Base-by-base conservation (phyloP, 2,113 vertebrate species). In the Tychaedon coryphoeus region DNA sequence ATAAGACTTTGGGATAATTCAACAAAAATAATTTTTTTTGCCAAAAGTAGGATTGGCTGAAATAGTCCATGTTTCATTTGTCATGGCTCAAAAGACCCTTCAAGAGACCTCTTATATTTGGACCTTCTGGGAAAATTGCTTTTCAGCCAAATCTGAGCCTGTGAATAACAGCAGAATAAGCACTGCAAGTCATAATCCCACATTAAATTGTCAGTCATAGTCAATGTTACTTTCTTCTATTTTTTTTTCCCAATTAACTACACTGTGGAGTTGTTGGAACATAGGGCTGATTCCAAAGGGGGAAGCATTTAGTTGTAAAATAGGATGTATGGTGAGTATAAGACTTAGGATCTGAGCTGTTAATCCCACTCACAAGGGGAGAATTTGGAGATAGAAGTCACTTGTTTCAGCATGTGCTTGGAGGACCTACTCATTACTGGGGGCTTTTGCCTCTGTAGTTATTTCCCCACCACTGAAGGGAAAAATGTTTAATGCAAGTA, bases 191-290 rank as follows among this genome's bases (percentile, higher is more conserved):
- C 0, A 1, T 86, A 89, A 89, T 90, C 62, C 48, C 84, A 58
- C 84, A 85, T 82, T 75, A 82, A 82, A 70, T 69, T 95, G 87
- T 92, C 91, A 81, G 45, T 87, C 48, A 61, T 19, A 70, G 71
- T 51, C 75, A 50, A 4, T 28, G 82, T 80, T 57, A 70, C 56
- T 19, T 69, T 43, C 33, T 64, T 60, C 9, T 69, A 7, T 19
- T 77, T 58, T 77, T 77, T 65, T 56, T 36, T 14, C 1, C 20
- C 24, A 38, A 18, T 9, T 18, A 86, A 67, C 75, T 80, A 38
- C 45, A 13, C 67, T 57, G 40, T 61, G 25, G 62, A 88, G 23
- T 57, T 90, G 34, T 80, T 77, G 66, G 77, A 94, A 92, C 23
- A 23, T 6, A 8, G n/a, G 33, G 33, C 26, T 88, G 38, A 58